Conservation (phyloP, 2,113 vertebrate species). For the Merops nubicus region DNA sequence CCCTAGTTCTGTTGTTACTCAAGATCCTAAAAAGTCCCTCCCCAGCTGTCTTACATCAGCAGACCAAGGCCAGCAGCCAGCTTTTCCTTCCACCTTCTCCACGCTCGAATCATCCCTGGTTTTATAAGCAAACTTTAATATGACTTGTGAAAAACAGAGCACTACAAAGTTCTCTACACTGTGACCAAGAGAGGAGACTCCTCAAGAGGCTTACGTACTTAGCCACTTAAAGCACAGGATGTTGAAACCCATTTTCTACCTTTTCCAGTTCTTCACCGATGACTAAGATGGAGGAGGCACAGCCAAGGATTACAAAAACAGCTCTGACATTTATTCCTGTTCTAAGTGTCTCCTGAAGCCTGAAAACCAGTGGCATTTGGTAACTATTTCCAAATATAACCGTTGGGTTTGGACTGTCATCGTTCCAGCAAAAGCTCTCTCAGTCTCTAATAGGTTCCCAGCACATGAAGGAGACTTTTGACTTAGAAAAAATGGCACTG, state of each 20-base stretch:
- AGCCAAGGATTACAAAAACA: not conserved
- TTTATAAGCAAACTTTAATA: not conserved
- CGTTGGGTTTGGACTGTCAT: conserved; percentile 2
- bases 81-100: not conserved
- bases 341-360: not conserved
- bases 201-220: not conserved
- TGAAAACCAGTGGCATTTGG: not conserved
- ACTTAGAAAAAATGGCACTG: not conserved
- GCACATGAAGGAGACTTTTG: not conserved
- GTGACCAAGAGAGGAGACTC: not conserved
- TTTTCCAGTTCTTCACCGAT: not conserved
- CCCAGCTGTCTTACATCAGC: too few relatives aligned
- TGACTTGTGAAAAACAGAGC: not conserved
- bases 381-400: conserved; percentile 35
- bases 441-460: not conserved
- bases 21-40: too few relatives aligned
- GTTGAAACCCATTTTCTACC: not conserved
- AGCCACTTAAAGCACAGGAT: not conserved
- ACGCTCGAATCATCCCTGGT: not conserved
- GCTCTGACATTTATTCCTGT: conserved; percentile 30
- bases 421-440: not conserved
- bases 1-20: too few relatives aligned
- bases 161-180: not conserved
- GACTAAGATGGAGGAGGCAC: not conserved
- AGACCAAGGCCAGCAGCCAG: not conserved